Base-by-base conservation (phyloP, 2,888 invertebrate species). In the Tortrix viridana region DNA sequence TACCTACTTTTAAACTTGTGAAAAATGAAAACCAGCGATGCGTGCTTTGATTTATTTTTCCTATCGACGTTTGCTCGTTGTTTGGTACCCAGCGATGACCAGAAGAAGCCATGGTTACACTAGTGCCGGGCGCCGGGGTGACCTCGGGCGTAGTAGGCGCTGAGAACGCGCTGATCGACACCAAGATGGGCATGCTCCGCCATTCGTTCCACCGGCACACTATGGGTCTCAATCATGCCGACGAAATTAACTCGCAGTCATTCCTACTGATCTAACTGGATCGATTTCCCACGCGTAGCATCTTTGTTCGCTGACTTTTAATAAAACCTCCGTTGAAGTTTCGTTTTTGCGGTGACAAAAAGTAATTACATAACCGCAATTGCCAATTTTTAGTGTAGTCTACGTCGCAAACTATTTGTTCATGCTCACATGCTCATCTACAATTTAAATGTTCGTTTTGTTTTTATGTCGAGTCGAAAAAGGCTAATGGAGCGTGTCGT, bases 101-200 rank as follows among this genome's bases (percentile, higher is more conserved):
- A 22, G 7, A 48, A 41, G 37, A 26, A 52, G 55, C 19, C 49
- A 47, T 84, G 81, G 87, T 76, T 71, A 76, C 75, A 66, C 56
- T 74, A 78, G 44, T 54, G 26, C 61, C 69, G 74, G 75, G 74
- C 76, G 72, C 67, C 72, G 63, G 69, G 68, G 68, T 80, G 85
- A 88, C 85, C 88, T 82, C 83, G 71, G 53, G 80, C 76, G 81
- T 80, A 78, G 76, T 80, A 85, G 88, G 88, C 86, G 87, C 86
- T 77, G 74, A 67, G 74, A 74, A 76, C 76, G 71, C 73, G 77
- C 75, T 74, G 78, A 76, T 79, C 80, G 82, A 79, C 88, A 84
- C 85, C 88, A 84, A 82, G 75, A 73, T 68, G 79, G 71, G 83
- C 88, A 85, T 88, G 90, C 74, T 74, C 75, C 67, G 73, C 80